phyloP scores from a whole-genome alignment of 2,113 vertebrate species.

The Nestor notabilis region DNA sequence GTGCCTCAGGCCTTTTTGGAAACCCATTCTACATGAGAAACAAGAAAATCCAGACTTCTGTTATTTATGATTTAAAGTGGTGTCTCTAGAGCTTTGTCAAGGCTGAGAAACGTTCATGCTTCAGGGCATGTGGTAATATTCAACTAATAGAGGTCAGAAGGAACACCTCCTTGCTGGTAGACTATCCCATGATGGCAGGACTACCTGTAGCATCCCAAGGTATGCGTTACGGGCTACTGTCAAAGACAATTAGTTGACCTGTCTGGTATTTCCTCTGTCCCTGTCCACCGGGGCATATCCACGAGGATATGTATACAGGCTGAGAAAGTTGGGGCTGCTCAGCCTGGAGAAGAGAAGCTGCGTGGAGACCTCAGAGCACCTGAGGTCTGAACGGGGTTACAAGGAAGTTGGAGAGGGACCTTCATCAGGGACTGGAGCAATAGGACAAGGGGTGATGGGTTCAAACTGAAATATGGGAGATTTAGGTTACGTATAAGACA shows the following conservation, averaged over 20 bases:
- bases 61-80: neutral
- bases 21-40: neutral
- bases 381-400: neutral
- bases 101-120: neutral
- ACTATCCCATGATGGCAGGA: neutral
- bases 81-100: neutral
- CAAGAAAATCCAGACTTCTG: neutral
- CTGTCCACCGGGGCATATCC: neutral
- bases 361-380: neutral
- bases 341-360: neutral
- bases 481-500: neutral
- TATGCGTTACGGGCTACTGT: neutral
- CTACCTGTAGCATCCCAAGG: neutral
- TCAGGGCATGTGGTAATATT: neutral
- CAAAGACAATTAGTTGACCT: neutral
- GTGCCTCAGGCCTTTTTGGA: neutral
- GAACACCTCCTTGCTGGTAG: neutral
- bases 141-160: neutral
- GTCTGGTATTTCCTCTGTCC: neutral
- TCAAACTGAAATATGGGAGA: neutral
- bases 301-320: accelerated
- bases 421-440: neutral
- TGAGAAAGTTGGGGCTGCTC: neutral
- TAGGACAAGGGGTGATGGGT: neutral
- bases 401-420: neutral